Evolutionary conservation across 2,888 invertebrate genomes (phyloP).

Genomic region (Drosophila heteroneura): DNA sequence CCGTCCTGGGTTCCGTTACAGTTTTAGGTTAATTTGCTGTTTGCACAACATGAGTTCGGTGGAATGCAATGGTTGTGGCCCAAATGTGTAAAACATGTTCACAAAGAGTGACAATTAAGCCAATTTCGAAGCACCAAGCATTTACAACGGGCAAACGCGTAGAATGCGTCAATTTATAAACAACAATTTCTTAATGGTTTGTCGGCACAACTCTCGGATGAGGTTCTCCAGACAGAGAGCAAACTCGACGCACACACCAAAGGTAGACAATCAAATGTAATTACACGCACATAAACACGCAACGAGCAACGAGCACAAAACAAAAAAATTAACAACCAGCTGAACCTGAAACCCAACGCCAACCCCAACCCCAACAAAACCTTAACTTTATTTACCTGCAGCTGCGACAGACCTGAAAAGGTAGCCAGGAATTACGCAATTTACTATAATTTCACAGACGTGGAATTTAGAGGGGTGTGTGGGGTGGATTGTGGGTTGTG

Average conservation of each 20-base stretch:
- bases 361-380: constrained; percentile 3
- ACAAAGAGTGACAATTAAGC: constrained; percentile 75
- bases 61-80: constrained; percentile 58
- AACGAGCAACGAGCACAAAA: constrained; percentile 30
- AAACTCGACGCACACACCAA: constrained; percentile 26
- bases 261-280: constrained; percentile 76
- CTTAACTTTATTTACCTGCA: constrained; percentile 3
- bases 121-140: constrained; percentile 66
- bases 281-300: constrained; percentile 80
- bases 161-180: constrained; percentile 55
- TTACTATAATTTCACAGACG: constrained; percentile 70
- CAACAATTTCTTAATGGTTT: constrained; percentile 61
- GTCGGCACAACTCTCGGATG: constrained; percentile 1
- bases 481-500: not conserved
- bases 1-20: not conserved
- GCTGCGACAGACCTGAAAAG: constrained; percentile 27
- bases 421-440: constrained; percentile 73
- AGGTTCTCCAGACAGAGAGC: not conserved
- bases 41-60: constrained; percentile 54
- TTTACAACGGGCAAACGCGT: constrained; percentile 45
- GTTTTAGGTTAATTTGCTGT: constrained; percentile 47
- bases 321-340: constrained; percentile 45
- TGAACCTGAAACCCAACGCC: constrained; percentile 42
- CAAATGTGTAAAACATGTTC: constrained; percentile 72
- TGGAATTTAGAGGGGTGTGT: not conserved